A percentile compares a stretch with the other conserved stretches of the same genome.
Conservation (phyloP, 1,140 invertebrate genomes). For the Ditylenchus dipsaci region DNA sequence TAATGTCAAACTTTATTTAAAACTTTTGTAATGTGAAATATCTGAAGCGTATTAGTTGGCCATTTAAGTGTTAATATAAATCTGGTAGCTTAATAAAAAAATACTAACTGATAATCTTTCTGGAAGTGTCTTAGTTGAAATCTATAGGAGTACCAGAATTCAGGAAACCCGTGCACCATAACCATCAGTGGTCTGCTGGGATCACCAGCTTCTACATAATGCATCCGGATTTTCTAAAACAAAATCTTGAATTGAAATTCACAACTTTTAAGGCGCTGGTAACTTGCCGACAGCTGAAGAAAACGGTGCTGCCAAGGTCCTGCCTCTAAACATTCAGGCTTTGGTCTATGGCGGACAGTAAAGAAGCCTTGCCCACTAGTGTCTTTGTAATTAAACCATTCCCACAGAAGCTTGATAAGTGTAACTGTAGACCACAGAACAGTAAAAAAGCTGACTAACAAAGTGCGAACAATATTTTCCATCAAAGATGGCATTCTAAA, state of each 20-base stretch:
- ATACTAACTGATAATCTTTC: not conserved
- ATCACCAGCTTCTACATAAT: conserved; percentile 70
- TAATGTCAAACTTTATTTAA: no score
- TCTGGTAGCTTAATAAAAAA: no score
- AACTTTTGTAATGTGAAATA: no score
- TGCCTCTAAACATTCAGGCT: not conserved
- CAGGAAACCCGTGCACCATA: conserved; percentile 73
- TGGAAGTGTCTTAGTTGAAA: not conserved
- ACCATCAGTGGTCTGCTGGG: conserved; percentile 66
- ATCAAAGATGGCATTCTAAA: no score
- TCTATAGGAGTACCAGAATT: conserved; percentile 70
- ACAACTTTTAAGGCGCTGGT: not conserved
- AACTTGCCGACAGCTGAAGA: not conserved
- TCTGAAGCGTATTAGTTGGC: no score
- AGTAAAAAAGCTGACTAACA: no score
- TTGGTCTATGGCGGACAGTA: not conserved
- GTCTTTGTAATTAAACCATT: not conserved
- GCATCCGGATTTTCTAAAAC: conserved; percentile 70
- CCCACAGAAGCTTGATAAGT: not conserved
- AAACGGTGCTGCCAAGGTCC: not conserved
- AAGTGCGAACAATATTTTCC: no score
- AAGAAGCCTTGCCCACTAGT: not conserved
- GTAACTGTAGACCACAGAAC: not conserved
- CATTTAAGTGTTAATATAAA: no score
- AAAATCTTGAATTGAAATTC: not conserved